Percentiles rank a stretch among this genome's conserved stretches.
Evolutionary conservation across 2,113 vertebrate species (phyloP).

Genomic region (Hoplias malabaricus): DNA sequence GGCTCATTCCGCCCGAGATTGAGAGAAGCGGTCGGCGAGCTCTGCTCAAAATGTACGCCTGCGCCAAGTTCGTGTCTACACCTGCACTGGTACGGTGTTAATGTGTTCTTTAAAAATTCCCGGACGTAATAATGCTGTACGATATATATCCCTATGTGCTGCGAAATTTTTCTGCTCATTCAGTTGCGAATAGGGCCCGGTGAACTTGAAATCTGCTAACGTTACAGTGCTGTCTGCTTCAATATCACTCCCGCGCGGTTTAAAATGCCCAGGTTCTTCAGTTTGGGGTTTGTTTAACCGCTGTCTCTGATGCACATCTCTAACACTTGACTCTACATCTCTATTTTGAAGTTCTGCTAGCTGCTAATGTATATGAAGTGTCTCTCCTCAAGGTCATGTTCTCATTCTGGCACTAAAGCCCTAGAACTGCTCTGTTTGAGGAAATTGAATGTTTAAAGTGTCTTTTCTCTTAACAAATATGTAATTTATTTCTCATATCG

Average conservation of each 20-base stretch:
- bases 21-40: slow-evolving; percentile 11
- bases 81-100: slow-evolving; percentile 52
- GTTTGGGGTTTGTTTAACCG: no score
- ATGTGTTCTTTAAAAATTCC: neutral
- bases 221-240: neutral
- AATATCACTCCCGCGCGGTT: no score
- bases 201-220: neutral
- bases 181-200: slow-evolving; percentile 1
- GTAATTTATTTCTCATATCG: neutral
- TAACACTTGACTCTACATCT: neutral
- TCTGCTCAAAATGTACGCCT: slow-evolving; percentile 53
- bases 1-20: slow-evolving; percentile 20
- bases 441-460: neutral
- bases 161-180: neutral
- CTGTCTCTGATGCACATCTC: no score
- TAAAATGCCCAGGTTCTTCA: no score
- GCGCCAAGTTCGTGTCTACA: slow-evolving; percentile 55
- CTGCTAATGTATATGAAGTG: slow-evolving; percentile 36
- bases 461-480: neutral
- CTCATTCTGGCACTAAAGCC: neutral
- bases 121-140: no score
- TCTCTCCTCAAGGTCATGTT: slow-evolving; percentile 48
- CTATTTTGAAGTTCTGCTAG: neutral
- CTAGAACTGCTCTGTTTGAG: no score
- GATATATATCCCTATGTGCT: no score